Base-by-base conservation (phyloP, 1,140 invertebrate genomes). In the Calephelis virginiensis region DNA sequence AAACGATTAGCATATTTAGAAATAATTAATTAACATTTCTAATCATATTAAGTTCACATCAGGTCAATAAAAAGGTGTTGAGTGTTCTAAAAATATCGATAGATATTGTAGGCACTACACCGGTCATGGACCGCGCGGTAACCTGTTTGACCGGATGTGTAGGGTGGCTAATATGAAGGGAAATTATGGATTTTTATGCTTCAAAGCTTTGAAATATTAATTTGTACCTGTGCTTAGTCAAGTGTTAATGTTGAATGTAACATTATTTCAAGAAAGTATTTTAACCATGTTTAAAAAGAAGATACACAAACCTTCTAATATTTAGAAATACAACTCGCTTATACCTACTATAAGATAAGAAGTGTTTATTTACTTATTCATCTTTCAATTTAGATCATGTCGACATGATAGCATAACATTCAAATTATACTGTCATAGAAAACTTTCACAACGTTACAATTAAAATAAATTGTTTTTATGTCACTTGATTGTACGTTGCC, bases 101-200 rank as follows among this genome's bases (percentile, higher is more conserved):
- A 70, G 43, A 67, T 13, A 50, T 47, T 63, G 38, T 59, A 66
- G 61, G 77, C 79, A 47, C 78, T 74, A 76, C 60, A 71, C 69
- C 75, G 77, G 80, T 83, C 80, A 86, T 82, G 80, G 80, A 85
- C 82, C 83, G 80, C 68, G 67, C 73, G 76, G 50, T 56, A 85
- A 86, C 85, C 85, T 85, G 85, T 83, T 79, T 75, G 76, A 81
- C 81, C 81, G 83, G 85, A 87, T 74, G 69, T 78, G 77, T 79
- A 84, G 83, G 83, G 83, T 80, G 71, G 72, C 73, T 68, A 72
- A 60, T 61, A 50, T 64, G 70, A 61, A 73, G 63, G 72, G 71
- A 79, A 77, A 79, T 72, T 75, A 78, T 79, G 70, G 77, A 81
- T 76, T 78, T 76, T 78, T 71, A 75, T 66, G 74, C 73, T 73